These are phyloP conservation scores for Thomomys bottae DNA, from an alignment of 2,113 vertebrate species.

Conservation along the genomic window DNA sequence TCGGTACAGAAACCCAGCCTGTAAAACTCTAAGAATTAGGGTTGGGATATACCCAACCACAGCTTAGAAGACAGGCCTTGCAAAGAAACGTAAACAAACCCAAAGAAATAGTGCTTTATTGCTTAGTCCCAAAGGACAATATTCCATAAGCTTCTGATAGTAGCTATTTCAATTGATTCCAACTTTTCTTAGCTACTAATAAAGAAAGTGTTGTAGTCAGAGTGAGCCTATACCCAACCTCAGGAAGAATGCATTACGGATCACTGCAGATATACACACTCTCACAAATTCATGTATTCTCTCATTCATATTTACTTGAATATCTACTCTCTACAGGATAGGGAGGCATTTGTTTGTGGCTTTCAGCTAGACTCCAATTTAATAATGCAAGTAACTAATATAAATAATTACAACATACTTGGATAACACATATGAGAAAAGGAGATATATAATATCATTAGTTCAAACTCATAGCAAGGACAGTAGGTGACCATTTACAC, in stretches of 20 bases:
- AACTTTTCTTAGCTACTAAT: neutral
- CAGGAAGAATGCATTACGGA: neutral
- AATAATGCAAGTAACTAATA: neutral
- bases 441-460: neutral
- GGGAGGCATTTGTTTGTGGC: too few relatives aligned
- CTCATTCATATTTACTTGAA: constrained; percentile 18
- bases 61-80: neutral
- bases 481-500: neutral
- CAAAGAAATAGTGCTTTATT: constrained; percentile 1
- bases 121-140: constrained; percentile 2
- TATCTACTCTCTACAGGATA: neutral
- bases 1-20: neutral
- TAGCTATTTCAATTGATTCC: constrained; percentile 16
- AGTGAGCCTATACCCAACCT: neutral
- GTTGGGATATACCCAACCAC: neutral
- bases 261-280: too few relatives aligned
- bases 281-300: neutral
- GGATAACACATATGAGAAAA: neutral
- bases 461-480: neutral
- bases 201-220: neutral
- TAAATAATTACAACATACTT: constrained; percentile 27
- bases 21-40: neutral
- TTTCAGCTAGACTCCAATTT: neutral
- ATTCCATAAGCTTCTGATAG: neutral
- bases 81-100: neutral